phyloP scores from a whole-genome alignment of 2,797 vertebrate species.

The Novumbra hubbsi region DNA sequence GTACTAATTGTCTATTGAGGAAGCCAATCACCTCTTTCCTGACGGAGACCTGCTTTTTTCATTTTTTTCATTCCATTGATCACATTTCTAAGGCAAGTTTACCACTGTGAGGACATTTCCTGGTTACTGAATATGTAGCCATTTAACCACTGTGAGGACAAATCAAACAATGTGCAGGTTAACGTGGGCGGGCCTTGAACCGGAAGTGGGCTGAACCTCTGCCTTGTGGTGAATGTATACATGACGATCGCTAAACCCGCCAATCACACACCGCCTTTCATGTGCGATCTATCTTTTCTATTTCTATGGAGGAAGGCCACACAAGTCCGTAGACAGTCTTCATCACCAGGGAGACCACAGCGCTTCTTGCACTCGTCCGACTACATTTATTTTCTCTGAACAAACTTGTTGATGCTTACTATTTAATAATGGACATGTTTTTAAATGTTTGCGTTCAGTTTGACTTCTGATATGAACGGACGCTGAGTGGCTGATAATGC shows the following conservation, averaged over 20 bases:
- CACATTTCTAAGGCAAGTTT: slow-evolving; percentile 47
- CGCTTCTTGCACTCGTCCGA: slow-evolving; percentile 52
- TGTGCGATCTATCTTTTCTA: slow-evolving; percentile 21
- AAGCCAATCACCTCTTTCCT: slow-evolving; percentile 14
- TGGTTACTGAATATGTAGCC: neutral
- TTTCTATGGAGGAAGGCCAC: slow-evolving; percentile 19
- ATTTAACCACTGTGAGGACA: slow-evolving; percentile 1
- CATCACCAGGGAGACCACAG: slow-evolving; percentile 48
- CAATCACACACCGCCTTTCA: slow-evolving; percentile 48
- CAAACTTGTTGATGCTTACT: slow-evolving; percentile 32
- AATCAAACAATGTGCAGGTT: slow-evolving; percentile 6
- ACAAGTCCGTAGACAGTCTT: slow-evolving; percentile 44
- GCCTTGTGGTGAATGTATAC: slow-evolving; percentile 77
- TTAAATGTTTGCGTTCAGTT: slow-evolving; percentile 48
- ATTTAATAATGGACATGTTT: slow-evolving; percentile 22
- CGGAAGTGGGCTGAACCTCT: slow-evolving; percentile 46
- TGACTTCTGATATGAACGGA: slow-evolving; percentile 43
- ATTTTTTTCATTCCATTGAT: slow-evolving; percentile 26
- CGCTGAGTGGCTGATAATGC: slow-evolving; percentile 20
- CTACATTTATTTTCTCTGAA: slow-evolving; percentile 28
- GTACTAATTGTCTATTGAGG: slow-evolving; percentile 17
- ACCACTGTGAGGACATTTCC: slow-evolving; percentile 38
- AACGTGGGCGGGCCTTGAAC: slow-evolving; percentile 16
- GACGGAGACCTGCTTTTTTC: slow-evolving; percentile 1
- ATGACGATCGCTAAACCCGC: slow-evolving; percentile 62